Percentiles rank a stretch among this genome's conserved stretches.
Evolutionary conservation across 2,888 invertebrate species (phyloP).

Genomic region (Phragmatobia fuliginosa): DNA sequence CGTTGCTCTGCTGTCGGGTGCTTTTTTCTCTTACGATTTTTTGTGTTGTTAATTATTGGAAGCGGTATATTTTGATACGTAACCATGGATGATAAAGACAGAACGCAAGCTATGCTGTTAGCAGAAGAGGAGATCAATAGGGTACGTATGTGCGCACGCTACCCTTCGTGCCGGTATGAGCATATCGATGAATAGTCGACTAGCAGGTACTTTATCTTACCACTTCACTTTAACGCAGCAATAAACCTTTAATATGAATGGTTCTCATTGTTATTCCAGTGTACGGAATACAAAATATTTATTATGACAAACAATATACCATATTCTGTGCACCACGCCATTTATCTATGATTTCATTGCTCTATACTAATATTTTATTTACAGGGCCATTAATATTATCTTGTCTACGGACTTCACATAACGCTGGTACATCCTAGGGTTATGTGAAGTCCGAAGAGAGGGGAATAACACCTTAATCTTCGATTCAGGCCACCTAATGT

Average conservation of each 20-base stretch:
- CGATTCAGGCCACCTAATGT: too few species aligned
- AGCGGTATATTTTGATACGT: slow-evolving; percentile 56
- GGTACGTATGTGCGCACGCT: slow-evolving; percentile 57
- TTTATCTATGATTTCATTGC: too few species aligned
- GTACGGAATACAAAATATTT: slow-evolving; percentile 6
- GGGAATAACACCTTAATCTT: too few species aligned
- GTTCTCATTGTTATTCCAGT: slow-evolving; percentile 21
- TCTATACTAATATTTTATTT: neutral
- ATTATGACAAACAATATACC: neutral
- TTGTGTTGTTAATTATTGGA: slow-evolving; percentile 49
- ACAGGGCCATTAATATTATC: too few species aligned
- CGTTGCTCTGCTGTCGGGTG: slow-evolving; percentile 76
- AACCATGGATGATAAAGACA: slow-evolving; percentile 63
- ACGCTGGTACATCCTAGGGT: too few species aligned
- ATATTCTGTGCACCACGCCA: neutral
- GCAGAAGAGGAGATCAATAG: slow-evolving; percentile 81
- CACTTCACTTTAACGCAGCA: slow-evolving; percentile 24
- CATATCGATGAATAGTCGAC: slow-evolving; percentile 35
- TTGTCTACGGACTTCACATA: too few species aligned
- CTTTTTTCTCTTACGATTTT: slow-evolving; percentile 63
- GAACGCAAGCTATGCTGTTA: slow-evolving; percentile 67
- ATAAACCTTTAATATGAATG: slow-evolving; percentile 35
- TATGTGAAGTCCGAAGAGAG: too few species aligned
- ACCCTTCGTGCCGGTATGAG: slow-evolving; percentile 36
- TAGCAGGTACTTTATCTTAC: slow-evolving; percentile 44